Evolutionary conservation across 2,797 vertebrate species (phyloP).

Genomic region (Poliocrania exsul): DNA sequence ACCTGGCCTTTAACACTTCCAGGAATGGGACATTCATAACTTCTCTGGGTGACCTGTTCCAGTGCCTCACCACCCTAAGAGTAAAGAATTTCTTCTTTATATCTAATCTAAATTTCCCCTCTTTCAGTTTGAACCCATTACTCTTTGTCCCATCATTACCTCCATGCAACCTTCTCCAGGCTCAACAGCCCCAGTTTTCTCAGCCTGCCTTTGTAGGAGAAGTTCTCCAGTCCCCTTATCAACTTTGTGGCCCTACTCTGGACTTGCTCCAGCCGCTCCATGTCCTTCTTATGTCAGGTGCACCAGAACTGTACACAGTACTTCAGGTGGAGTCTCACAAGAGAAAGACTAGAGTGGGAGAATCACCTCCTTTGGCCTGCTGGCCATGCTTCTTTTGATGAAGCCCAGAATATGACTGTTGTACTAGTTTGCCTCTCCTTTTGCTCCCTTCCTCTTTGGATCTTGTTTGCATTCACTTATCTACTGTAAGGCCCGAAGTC

Average conservation of each 20-base stretch:
- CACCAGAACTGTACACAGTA: background rate
- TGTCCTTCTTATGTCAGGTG: background rate
- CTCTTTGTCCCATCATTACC: background rate
- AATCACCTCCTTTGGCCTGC: background rate
- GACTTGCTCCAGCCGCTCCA: background rate
- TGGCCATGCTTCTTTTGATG: background rate
- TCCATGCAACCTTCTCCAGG: background rate
- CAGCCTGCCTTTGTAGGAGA: background rate
- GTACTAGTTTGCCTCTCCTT: background rate
- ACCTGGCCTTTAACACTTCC: background rate
- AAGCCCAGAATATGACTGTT: background rate
- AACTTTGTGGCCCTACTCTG: background rate
- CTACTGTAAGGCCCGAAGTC: background rate
- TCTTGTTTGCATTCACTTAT: background rate
- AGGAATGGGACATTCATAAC: fast-evolving
- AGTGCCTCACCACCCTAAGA: background rate
- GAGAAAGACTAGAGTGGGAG: background rate
- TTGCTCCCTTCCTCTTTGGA: background rate
- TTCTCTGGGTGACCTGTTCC: background rate
- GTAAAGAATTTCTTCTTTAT: background rate
- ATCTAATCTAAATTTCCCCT: background rate
- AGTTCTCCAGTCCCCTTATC: background rate
- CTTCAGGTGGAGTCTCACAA: background rate
- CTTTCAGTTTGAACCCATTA: background rate
- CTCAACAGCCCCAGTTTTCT: background rate